Conservation (phyloP, 2,113 vertebrate genomes). For the Microcebus lehilahytsara region DNA sequence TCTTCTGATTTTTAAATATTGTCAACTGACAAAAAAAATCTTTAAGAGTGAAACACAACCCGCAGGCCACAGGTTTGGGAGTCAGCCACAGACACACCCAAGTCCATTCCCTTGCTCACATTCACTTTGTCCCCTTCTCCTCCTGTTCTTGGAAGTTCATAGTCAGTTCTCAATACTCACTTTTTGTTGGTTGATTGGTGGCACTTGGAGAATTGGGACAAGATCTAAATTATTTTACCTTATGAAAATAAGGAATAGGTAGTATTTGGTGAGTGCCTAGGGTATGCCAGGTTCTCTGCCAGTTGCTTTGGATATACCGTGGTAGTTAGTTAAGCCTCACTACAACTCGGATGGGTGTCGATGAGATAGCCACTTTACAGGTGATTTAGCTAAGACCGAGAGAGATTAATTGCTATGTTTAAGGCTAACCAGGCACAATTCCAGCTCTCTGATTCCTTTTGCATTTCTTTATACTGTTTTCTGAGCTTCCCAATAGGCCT, state of each 20-base stretch:
- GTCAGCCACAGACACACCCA: neutral
- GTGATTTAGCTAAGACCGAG: neutral
- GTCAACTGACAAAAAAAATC: neutral
- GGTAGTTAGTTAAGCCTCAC: neutral
- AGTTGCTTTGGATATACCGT: neutral
- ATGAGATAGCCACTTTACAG: neutral
- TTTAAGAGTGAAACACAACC: neutral
- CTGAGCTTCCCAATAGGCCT: neutral
- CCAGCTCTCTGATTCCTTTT: neutral
- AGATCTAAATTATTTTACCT: neutral
- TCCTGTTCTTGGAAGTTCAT: neutral
- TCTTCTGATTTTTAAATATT: neutral
- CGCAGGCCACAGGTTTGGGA: neutral
- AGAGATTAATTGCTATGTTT: neutral
- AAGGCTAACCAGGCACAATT: neutral
- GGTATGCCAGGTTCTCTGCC: neutral
- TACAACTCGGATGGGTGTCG: neutral
- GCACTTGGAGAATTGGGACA: neutral
- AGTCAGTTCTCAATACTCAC: neutral
- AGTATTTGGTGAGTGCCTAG: neutral
- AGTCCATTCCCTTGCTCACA: neutral
- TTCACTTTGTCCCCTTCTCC: neutral
- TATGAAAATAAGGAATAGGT: neutral
- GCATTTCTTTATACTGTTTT: neutral
- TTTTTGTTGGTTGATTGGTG: neutral